Evolutionary conservation across 2,113 vertebrate genomes (phyloP), one percentile per base, ranked within the genome.

Genomic region (Cynocephalus volans): DNA sequence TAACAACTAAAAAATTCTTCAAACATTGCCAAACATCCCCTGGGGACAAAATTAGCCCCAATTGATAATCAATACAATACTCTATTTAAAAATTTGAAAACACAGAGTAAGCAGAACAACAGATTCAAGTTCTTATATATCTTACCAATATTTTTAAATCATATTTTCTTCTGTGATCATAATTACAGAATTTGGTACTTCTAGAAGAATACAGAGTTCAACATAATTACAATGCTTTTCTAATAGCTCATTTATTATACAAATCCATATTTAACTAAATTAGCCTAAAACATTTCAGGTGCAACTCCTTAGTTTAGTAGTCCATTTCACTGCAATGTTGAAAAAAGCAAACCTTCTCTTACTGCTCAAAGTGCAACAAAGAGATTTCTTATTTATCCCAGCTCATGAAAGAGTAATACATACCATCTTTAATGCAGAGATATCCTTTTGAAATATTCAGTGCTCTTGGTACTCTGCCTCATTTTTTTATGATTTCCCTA

Each of bases 361-460:
- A 81, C 17, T 76, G 24, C 36, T 58, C 75, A n/a, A 88, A 92
- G 28, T 79, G 36, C 31, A 54, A 80, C 65, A 77, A 69, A 95
- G 19, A 85, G 54, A 2, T 86, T 92, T 77, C 52, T 93, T 85
- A 82, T 80, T 93, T 87, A 87, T 84, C 19, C 4, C 21, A 95
- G 75, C 33, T 92, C 70, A 45, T 64, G 75, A 94, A 96, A 97
- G 91, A 90, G 65, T 69, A 76, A 95, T 65, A 85, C 36, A 73
- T 15, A 75, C 24, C 28, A 88, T 56, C 81, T 96, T 90, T 72
- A 93, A 96, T 45, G 41, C 31, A 93, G 58, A 90, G 18, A 82
- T 56, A 41, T 21, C 13, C 24, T 84, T 84, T 69, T 64, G 92
- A 77, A 93, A 91, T 45, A 21, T 67, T 77, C 48, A 19, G 45